Evolutionary conservation across 2,797 vertebrate genomes (phyloP).

Genomic region (Sebastes taczanowskii): DNA sequence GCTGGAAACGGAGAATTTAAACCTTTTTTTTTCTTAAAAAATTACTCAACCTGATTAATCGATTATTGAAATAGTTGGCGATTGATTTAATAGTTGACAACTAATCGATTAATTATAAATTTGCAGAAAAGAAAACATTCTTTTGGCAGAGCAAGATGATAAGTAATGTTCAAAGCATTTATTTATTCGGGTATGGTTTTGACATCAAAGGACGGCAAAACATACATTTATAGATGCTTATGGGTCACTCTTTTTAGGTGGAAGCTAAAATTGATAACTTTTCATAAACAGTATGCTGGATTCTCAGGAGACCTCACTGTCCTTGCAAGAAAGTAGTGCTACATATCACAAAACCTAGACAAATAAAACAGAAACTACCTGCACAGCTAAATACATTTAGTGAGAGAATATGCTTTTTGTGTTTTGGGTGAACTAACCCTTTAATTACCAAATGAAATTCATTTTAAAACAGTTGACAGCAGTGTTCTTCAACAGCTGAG

Average conservation of each 20-base stretch:
- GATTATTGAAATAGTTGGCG: too few relatives aligned
- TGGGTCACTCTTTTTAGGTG: neutral
- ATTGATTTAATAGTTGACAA: too few relatives aligned
- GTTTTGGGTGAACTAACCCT: neutral
- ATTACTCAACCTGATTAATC: too few relatives aligned
- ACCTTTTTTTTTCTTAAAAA: too few relatives aligned
- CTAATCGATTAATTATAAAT: neutral
- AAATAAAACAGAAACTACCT: neutral
- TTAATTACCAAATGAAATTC: slow-evolving; percentile 27
- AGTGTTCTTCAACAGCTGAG: slow-evolving; percentile 62
- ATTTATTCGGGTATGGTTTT: neutral
- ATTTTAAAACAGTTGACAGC: slow-evolving; percentile 11
- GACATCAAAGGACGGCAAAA: neutral
- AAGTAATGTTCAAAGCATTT: neutral
- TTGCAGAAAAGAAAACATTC: neutral
- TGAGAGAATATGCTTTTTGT: neutral
- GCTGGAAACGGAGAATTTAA: too few relatives aligned
- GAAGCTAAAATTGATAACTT: neutral
- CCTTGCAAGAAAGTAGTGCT: neutral
- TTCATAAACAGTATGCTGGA: neutral
- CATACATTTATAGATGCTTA: neutral
- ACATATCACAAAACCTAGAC: neutral
- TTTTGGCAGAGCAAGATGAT: neutral
- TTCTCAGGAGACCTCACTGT: neutral
- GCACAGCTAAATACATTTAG: neutral